Evolutionary conservation across 2,797 vertebrate species (phyloP), one percentile per base, ranked within the genome.

Genomic region (Neostethus bicornis): DNA sequence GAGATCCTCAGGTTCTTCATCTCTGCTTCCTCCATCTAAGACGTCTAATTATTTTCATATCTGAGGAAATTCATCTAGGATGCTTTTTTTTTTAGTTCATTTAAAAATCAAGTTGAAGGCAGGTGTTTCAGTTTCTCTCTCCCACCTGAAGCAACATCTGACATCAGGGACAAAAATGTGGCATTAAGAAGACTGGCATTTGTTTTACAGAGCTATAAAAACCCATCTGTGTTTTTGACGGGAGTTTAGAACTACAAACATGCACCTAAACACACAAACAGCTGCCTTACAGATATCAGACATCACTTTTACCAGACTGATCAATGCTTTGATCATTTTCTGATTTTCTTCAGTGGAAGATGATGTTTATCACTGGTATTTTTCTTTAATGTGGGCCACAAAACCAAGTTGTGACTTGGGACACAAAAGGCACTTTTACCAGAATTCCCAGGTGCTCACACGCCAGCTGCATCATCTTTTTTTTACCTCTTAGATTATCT

Each of bases 401-500:
- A 60, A 47, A 51, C 9, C 14, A 20, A 47, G 69, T 51, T 41
- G 48, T 73, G 73, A 80, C 71, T 58, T 45, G 54, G 32, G 63
- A 64, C 61, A 64, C 24, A 29, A 51, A 55, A 71, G 39, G 53
- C 21, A 1, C 64, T 74, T 80, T 78, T 74, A 57, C 75, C 79
- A 83, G 50, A 79, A 81, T 77, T 61, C 79, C 85, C 65, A 21
- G 48, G 59, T 66, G 67, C 54, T 83, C 68, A 59, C 72, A 71
- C 48, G 1, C 52, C 73, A 80, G 72, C 77, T 82, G 75, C 73
- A 81, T 86, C 66, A 77, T 85, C 76, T 68, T 74, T 69, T 70
- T 81, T 70, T 71, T 70, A 73, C 61, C 41, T 70, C 62, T 34
- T n/a, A 12, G 56, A 58, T 82, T 59, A 50, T 73, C 53, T 61